Evolutionary conservation across 2,113 vertebrate species (phyloP), one percentile per base, ranked within the genome.

Genomic region (Eublepharis macularius): DNA sequence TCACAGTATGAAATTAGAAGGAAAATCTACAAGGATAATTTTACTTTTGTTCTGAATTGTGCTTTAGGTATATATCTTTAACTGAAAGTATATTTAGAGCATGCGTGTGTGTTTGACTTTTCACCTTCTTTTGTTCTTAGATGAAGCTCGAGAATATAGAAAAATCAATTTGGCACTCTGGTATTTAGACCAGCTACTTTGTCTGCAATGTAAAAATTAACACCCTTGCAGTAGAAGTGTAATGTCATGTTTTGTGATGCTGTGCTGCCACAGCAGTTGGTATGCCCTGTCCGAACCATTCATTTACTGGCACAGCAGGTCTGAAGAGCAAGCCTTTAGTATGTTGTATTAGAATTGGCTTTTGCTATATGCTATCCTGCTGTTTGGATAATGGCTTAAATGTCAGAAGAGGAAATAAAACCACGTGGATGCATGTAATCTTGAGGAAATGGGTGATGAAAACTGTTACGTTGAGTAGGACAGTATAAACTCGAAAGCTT

Each of bases 231-330:
- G 73, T 41, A 34, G 69, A 45, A 47, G 19, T 60, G 14, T 85
- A 80, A 80, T 85, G 39, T n/a, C 24, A 9, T 63, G 57, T 57
- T 80, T 45, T 74, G 68, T 73, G 77, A 21, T 85, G 76, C 69
- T 80, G 84, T 49, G 41, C 54, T 80, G 34, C 9, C 84, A 32
- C 77, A 86, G 77, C 68, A 66, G 77, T 86, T 80, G 69, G 84
- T 41, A 36, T 86, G 84, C 51, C 54, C 54, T 49, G 41, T 74
- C 51, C 54, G 73, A 80, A 65, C 78, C 68, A 80, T 73, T 80
- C 73, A 86, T 80, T 80, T 86, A 86, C 43, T 47, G 69, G 68
- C 54, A 49, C 77, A 86, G 77, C 69, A 80, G 84, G 68, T 74
- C 24, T 65, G 54, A 80, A 65, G 84, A 47, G 32, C 68, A 65